Conservation (phyloP, 1,140 invertebrate genomes). For the Ganaspis sp. region DNA sequence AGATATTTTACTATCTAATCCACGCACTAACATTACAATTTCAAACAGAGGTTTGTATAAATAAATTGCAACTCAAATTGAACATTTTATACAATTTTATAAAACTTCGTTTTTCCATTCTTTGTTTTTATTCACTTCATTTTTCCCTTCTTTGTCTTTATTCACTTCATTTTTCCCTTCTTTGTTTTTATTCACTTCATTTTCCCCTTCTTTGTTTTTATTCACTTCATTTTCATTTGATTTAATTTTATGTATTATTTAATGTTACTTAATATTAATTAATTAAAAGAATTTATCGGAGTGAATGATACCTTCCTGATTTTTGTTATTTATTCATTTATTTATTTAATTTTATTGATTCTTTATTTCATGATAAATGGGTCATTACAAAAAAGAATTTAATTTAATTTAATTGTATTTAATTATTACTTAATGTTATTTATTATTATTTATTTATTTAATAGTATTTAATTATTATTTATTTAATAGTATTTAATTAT, state of each 20-base stretch:
- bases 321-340: neutral
- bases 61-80: conserved; percentile 41
- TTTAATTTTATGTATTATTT: too few species aligned
- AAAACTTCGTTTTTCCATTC: conserved; percentile 1
- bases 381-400: too few species aligned
- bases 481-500: neutral
- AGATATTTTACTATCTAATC: conserved; percentile 72
- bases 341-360: neutral
- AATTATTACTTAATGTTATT: neutral
- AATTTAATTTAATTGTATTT: neutral
- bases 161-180: too few species aligned
- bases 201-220: too few species aligned
- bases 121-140: too few species aligned
- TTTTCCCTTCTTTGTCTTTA: too few species aligned
- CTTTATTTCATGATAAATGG: too few species aligned
- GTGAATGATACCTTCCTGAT: neutral
- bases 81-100: neutral
- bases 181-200: too few species aligned
- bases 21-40: conserved; percentile 88
- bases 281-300: too few species aligned
- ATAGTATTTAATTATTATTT: too few species aligned
- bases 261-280: too few species aligned
- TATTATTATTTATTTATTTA: neutral
- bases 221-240: conserved; percentile 18
- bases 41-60: conserved; percentile 86